Base-by-base conservation (phyloP, 2,888 invertebrate genomes). In the Eretmocerus hayati region DNA sequence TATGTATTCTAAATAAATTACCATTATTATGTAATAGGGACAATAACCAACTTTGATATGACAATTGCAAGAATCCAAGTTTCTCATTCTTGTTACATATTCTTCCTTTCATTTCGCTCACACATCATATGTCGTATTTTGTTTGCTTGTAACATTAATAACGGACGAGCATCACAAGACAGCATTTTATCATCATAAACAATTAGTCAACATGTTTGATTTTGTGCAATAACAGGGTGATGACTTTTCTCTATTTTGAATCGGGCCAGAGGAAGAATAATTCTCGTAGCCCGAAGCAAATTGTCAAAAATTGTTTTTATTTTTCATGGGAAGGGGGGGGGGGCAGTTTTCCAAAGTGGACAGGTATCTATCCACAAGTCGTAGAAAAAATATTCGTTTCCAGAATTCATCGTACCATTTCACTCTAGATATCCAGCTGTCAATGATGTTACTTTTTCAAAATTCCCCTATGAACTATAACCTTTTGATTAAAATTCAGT, bases 11-110 rank as follows among this genome's bases (percentile, higher is more conserved):
- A 70, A 70, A 70, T 69, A 69, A 69, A 70, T 70, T 69, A 66
- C 65, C 67, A 18, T 59, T 67, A 61, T 66, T 66, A 65, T 59
- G 64, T 59, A 61, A 63, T 65, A 52, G n/a, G n/a, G n/a, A n/a
- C n/a, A 58, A 63, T 65, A 71, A 67, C 64, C 68, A 70, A 67
- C 64, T 67, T 63, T 71, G 70, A 71, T 71, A 71, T 71, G 70
- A 70, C 65, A 64, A 63, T 26, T 11, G 26, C 26, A 26, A 11
- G 11, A 26, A 6, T 26, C 26, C 26, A 11, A 37, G 9, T 43
- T n/a, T 38, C 4, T 46, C 3, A 22, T 37, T 15, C 20, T 22
- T 32, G 18, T 41, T 43, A 18, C 26, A n/a, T 43, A 18, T 40
- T 30, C 13, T 31, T 22, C 31, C 13, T 18, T 30, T 41, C 19